Evolutionary conservation across 2,888 invertebrate genomes (phyloP), one percentile per base, ranked within the genome.

Genomic region (Euspilapteryx auroguttella): DNA sequence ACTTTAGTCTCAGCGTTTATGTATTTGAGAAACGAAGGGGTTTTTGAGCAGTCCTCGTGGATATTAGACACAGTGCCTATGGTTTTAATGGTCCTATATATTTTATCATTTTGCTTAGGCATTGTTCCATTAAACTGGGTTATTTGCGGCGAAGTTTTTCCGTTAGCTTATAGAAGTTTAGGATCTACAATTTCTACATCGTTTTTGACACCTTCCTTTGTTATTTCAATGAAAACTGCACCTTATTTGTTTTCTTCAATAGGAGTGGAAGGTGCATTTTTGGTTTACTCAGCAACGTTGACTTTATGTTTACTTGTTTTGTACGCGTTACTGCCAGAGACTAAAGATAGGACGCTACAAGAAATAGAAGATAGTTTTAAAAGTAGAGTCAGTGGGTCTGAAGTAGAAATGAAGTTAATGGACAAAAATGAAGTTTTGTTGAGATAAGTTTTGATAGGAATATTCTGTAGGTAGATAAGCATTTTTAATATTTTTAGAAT

Each of bases 221-320:
- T 75, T 5, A 43, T 71, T 7, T 73, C 73, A 1, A 75, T 75
- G 73, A 75, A 75, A 38, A 66, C 73, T n/a, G 75, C 73, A 1
- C 73, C 73, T 5, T 54, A 73, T 47, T 42, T 75, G 12, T 75
- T 63, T 31, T 55, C 66, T 0, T 61, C 73, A 2, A 55, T 75
- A 0, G 73, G 73, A 0, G 71, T 75, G 0, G 55, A 75, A 43
- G 73, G 73, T 2, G 68, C 73, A 1, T 75, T 69, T 34, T 38
- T 73, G 37, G 66, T 73, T 4, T 75, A 75, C 35, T 65, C 73
- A 8, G 58, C 49, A 2, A 52, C 45, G 10, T 47, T 75, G 29
- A 53, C 54, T 9, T 49, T 69, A 12, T 65, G 69, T 37, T 42
- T 75, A 24, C 32, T 41, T 26, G 27, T 73, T 26, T 62, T 75